Conservation (phyloP, 2,113 vertebrate genomes). For the Hippoglossus stenolepis region DNA sequence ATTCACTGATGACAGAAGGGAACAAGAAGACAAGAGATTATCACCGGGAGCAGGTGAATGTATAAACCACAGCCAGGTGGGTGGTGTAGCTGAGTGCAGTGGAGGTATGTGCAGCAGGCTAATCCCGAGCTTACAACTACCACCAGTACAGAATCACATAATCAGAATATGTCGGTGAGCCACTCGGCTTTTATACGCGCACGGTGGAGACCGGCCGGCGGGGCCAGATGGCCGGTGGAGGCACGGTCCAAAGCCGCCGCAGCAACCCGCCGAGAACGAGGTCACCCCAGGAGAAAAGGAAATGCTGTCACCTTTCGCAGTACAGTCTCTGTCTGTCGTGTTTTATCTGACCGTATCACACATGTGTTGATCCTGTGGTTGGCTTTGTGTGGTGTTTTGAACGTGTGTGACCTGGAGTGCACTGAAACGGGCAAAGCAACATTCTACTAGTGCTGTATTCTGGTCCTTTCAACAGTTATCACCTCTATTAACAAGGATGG, state of each 20-base stretch:
- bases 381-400: background rate
- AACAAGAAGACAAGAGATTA: conserved; percentile 29
- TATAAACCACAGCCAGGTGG: conserved; percentile 39
- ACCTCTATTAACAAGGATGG: background rate
- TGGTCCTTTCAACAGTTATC: too few species aligned
- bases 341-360: background rate
- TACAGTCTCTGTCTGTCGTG: background rate
- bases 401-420: background rate
- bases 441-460: too few species aligned
- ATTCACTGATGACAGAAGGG: background rate
- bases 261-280: conserved; percentile 62
- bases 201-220: conserved; percentile 47
- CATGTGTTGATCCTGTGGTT: conserved; percentile 34
- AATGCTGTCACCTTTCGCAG: conserved; percentile 63
- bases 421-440: too few species aligned
- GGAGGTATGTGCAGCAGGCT: conserved; percentile 45
- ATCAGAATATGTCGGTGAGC: conserved; percentile 65
- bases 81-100: conserved; percentile 39
- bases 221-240: conserved; percentile 72
- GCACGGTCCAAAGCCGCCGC: conserved; percentile 52
- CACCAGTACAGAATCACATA: conserved; percentile 64
- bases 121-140: conserved; percentile 70
- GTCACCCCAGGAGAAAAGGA: conserved; percentile 58
- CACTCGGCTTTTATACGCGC: conserved; percentile 53
- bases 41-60: conserved; percentile 51